Base-by-base conservation (phyloP, 2,888 invertebrate genomes). In the Microctonus brassicae region DNA sequence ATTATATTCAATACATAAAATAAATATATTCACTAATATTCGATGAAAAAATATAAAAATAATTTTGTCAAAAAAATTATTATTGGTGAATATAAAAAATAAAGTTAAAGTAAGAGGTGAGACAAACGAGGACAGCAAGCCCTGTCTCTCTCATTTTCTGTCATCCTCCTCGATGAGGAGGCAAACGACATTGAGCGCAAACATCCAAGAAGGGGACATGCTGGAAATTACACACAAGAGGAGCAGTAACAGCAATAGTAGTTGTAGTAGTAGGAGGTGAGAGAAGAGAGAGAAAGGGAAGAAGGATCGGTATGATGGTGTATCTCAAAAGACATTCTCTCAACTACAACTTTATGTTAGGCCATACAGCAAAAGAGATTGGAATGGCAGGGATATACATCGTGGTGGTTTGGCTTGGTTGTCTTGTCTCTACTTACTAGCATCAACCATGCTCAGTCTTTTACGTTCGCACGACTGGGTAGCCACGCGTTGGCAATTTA, bases 401-500 rank as follows among this genome's bases (percentile, higher is more conserved):
- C 66, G 72, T 60, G 20, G 26, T 61, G 36, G 57, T 34, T 34
- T 55, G 55, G 67, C 52, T 61, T 63, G 52, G 62, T 63, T 29
- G 58, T 39, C 47, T 29, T 64, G 42, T 65, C 47, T 47, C 47
- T 17, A 47, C 47, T n/a, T 39, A 39, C 39, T n/a, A 39, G 17
- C 47, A 47, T 39, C 39, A 47, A 47, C 47, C 52, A 78, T 81
- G 80, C 78, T 83, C 85, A 86, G 86, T 85, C 85, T 86, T 83
- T 82, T 83, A 79, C 81, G 82, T 82, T 79, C 77, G 80, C 80
- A 83, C 83, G 83, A 76, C 78, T 82, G 81, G 69, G 82, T 79
- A 80, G 82, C 78, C 81, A 81, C 80, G 79, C 79, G 76, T 60
- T 47, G 17, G 17, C 47, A 47, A 47, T 17, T 47, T 17, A n/a